Percentiles rank a stretch among this genome's conserved stretches.
Conservation (phyloP, 1,140 invertebrate genomes). For the Pogonus chalceus region DNA sequence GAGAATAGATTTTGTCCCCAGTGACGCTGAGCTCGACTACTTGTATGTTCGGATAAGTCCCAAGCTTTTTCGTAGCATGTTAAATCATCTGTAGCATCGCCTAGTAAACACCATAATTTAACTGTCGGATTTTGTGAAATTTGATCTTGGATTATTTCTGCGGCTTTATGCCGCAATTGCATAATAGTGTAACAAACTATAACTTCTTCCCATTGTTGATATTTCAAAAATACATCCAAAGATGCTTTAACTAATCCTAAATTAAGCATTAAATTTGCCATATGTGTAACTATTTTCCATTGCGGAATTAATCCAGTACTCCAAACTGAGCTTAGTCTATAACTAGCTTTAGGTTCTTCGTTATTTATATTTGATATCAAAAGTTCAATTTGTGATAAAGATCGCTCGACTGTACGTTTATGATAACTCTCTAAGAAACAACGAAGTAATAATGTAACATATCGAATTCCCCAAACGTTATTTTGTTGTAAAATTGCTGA, state of each 20-base stretch:
- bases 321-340: slow-evolving; percentile 49
- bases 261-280: slow-evolving; percentile 68
- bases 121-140: slow-evolving; percentile 71
- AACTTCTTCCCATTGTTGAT: slow-evolving; percentile 88
- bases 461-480: slow-evolving; percentile 59
- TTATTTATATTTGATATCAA: slow-evolving; percentile 51
- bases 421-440: slow-evolving; percentile 65
- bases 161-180: slow-evolving; percentile 78
- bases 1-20: slow-evolving; percentile 73
- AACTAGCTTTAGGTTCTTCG: slow-evolving; percentile 32
- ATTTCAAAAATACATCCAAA: slow-evolving; percentile 68
- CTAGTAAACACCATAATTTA: slow-evolving; percentile 71
- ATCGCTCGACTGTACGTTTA: slow-evolving; percentile 71
- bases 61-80: slow-evolving; percentile 84
- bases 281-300: slow-evolving; percentile 64
- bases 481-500: slow-evolving; percentile 50
- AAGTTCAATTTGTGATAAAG: slow-evolving; percentile 77
- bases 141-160: slow-evolving; percentile 76
- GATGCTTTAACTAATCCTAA: slow-evolving; percentile 77
- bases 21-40: slow-evolving; percentile 69
- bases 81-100: slow-evolving; percentile 64
- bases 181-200: slow-evolving; percentile 81
- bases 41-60: slow-evolving; percentile 71
- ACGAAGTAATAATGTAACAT: slow-evolving; percentile 57
- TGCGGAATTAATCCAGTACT: slow-evolving; percentile 53